Conservation (phyloP, 2,113 vertebrate species). For the Sinosuthora webbiana region DNA sequence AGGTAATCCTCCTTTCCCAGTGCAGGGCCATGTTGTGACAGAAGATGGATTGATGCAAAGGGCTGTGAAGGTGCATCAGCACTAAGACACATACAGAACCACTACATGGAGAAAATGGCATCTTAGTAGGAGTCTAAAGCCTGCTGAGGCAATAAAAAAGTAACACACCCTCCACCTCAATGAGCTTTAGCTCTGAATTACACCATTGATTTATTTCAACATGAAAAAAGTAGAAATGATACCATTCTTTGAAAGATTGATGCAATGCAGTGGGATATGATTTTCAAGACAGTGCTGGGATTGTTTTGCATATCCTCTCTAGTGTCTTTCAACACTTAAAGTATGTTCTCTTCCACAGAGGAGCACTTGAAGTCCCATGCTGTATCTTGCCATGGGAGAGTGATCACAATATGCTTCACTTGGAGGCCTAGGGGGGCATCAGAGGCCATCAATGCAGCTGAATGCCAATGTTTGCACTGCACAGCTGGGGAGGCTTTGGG, state of each 20-base stretch:
- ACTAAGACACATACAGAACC: neutral
- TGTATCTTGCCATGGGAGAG: neutral
- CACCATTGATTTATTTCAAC: neutral
- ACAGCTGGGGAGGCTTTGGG: neutral
- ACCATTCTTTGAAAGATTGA: neutral
- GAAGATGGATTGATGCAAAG: neutral
- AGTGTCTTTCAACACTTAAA: neutral
- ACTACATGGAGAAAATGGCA: neutral
- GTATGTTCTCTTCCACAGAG: neutral
- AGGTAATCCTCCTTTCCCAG: neutral
- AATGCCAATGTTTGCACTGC: neutral
- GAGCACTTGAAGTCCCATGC: neutral
- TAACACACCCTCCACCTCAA: neutral
- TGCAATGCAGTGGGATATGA: neutral
- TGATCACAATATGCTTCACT: neutral
- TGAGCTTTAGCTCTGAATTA: neutral
- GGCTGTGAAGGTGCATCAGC: neutral
- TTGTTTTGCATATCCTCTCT: neutral
- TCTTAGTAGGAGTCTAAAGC: neutral
- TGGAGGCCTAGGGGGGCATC: neutral
- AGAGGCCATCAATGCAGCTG: neutral
- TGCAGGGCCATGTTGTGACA: neutral
- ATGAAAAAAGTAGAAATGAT: neutral
- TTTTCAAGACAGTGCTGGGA: neutral
- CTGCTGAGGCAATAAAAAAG: neutral